Evolutionary conservation across 2,113 vertebrate genomes (phyloP).

Genomic region (Actinemys pallida): DNA sequence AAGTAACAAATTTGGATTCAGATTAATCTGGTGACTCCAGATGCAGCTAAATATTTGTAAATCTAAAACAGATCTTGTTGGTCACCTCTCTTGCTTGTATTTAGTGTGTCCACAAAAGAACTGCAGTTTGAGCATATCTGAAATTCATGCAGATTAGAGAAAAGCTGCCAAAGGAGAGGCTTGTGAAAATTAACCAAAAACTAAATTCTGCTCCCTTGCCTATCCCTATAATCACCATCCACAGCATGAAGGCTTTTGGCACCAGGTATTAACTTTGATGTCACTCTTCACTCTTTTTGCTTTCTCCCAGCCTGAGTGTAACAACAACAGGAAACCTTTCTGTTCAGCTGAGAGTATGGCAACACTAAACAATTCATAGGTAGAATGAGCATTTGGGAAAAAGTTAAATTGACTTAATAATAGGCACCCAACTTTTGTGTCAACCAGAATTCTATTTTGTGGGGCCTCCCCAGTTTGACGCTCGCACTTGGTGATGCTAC

Average conservation of each 20-base stretch:
- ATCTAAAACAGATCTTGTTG: conserved; percentile 16
- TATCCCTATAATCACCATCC: not conserved
- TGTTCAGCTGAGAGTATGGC: not conserved
- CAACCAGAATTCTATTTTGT: not conserved
- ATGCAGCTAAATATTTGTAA: conserved; percentile 7
- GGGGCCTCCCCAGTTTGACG: not conserved
- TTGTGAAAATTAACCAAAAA: not conserved
- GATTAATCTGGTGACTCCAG: not conserved
- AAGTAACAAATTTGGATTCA: not conserved
- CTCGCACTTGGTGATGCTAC: not conserved
- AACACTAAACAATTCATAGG: not conserved
- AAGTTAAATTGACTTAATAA: not conserved
- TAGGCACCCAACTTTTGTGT: not conserved
- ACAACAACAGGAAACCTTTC: not conserved
- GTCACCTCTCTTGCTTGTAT: not conserved
- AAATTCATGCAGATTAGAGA: not conserved
- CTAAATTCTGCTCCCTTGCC: not conserved
- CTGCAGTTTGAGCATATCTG: not conserved
- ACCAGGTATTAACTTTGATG: not conserved
- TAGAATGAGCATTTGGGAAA: not conserved
- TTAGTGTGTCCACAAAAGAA: conserved; percentile 24
- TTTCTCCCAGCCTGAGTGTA: conserved; percentile 37
- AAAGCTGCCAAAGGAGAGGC: not conserved
- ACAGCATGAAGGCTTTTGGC: not conserved
- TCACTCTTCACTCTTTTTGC: conserved; percentile 51